Percentiles rank a stretch among this genome's conserved stretches.
These are phyloP conservation scores for Epistrophella euchroma DNA, from an alignment of 2,888 invertebrate species.

Conservation along the genomic window DNA sequence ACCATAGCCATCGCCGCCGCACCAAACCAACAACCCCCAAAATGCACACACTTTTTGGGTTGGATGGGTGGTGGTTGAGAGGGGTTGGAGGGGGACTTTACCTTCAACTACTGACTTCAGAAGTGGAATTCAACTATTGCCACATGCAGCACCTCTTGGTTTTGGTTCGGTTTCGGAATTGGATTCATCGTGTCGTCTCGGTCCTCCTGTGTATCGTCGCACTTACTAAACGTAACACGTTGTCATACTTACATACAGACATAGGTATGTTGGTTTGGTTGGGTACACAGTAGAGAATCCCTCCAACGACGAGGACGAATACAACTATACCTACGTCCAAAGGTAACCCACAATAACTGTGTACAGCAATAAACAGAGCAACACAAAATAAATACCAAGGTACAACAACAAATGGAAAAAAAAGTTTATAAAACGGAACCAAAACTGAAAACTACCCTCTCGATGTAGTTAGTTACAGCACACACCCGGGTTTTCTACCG, in stretches of 20 bases:
- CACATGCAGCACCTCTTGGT: slow-evolving; percentile 34
- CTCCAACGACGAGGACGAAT: slow-evolving; percentile 8
- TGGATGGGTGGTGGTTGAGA: background rate
- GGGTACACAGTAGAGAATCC: slow-evolving; percentile 45
- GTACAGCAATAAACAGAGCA: slow-evolving; percentile 58
- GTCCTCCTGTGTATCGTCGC: slow-evolving; percentile 52
- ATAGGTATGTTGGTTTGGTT: slow-evolving; percentile 23
- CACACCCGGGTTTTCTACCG: slow-evolving; percentile 44
- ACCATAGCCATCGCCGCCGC: too few species aligned
- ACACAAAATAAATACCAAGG: slow-evolving; percentile 48
- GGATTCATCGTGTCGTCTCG: slow-evolving; percentile 66
- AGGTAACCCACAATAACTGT: slow-evolving; percentile 73
- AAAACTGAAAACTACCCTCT: slow-evolving; percentile 72
- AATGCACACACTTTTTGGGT: slow-evolving; percentile 53
- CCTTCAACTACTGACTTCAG: slow-evolving; percentile 30
- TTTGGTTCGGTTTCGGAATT: slow-evolving; percentile 27
- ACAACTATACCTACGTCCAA: slow-evolving; percentile 34
- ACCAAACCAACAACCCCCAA: slow-evolving; percentile 53
- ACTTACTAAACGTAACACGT: slow-evolving; percentile 40
- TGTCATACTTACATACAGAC: background rate
- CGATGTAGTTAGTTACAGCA: slow-evolving; percentile 54
- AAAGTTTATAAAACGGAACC: slow-evolving; percentile 50
- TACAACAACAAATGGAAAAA: slow-evolving; percentile 31
- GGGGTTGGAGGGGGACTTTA: background rate
- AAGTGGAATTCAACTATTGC: slow-evolving; percentile 68